phyloP scores from a whole-genome alignment of 2,113 vertebrate genomes.

The Catharus fuscescens region DNA sequence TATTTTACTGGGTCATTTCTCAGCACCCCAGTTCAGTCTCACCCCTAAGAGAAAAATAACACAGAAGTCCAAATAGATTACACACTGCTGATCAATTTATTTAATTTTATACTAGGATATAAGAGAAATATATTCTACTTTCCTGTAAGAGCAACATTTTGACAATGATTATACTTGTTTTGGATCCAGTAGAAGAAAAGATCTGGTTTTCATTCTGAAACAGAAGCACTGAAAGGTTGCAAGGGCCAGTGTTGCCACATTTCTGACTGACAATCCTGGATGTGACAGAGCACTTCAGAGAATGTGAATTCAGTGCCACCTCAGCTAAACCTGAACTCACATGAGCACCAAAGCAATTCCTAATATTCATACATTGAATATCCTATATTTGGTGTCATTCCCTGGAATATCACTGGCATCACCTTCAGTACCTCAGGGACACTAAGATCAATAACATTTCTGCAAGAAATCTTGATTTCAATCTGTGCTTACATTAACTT shows the following conservation, averaged over 20 bases:
- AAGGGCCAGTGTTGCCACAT: neutral
- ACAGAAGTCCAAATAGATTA: neutral
- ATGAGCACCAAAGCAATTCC: accelerated
- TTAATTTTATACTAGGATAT: neutral
- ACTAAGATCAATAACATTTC: neutral
- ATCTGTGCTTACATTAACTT: neutral
- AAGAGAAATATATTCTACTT: neutral
- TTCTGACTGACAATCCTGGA: neutral
- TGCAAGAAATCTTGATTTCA: neutral
- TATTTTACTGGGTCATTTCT: neutral
- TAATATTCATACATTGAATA: neutral
- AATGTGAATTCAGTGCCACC: neutral
- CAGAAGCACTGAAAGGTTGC: neutral
- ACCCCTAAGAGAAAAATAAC: neutral
- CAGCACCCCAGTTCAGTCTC: neutral
- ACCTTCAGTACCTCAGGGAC: neutral
- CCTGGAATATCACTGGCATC: neutral
- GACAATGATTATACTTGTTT: neutral
- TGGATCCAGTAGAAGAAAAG: neutral
- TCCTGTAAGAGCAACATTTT: neutral
- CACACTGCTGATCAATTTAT: neutral
- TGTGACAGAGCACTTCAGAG: neutral
- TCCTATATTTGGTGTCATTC: neutral
- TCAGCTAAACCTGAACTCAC: neutral
- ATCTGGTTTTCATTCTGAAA: neutral